A percentile compares a stretch with the other conserved stretches of the same genome.
Evolutionary conservation across 1,140 invertebrate species (phyloP).

Genomic region (Theocolax elegans): DNA sequence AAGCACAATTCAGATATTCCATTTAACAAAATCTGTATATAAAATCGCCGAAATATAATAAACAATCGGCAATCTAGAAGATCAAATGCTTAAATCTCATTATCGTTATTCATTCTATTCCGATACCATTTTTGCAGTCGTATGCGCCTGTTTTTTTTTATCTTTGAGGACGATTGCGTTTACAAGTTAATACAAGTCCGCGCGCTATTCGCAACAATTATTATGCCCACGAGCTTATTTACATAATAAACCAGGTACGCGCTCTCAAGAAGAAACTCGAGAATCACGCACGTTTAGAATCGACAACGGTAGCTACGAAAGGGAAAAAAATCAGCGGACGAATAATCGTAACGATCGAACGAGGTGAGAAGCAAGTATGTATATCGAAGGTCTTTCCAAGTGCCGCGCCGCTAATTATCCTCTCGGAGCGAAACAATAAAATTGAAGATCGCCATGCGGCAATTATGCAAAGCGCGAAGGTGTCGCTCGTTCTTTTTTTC

Average conservation of each 20-base stretch:
- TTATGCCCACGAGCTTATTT: neutral
- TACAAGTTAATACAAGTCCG: neutral
- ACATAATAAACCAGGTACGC: conserved; percentile 4
- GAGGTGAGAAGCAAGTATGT: neutral
- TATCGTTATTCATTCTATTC: too few species aligned
- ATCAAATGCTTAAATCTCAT: too few species aligned
- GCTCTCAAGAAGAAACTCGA: neutral
- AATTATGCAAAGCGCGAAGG: neutral
- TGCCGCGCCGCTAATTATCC: conserved; percentile 13
- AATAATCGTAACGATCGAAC: neutral
- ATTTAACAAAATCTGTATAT: too few species aligned
- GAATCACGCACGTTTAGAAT: neutral
- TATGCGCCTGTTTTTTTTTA: too few species aligned
- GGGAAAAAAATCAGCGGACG: too few species aligned
- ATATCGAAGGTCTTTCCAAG: neutral
- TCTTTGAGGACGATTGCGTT: conserved; percentile 22
- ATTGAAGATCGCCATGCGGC: neutral
- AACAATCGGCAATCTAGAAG: too few species aligned
- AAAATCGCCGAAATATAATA: too few species aligned
- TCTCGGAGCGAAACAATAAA: neutral
- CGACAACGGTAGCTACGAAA: neutral
- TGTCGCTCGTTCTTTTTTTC: too few species aligned
- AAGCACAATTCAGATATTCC: too few species aligned
- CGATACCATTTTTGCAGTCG: too few species aligned
- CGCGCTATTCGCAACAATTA: conserved; percentile 9